These are phyloP conservation scores for Creontiades dilutus DNA, from an alignment of 2,888 invertebrate species.

Conservation along the genomic window DNA sequence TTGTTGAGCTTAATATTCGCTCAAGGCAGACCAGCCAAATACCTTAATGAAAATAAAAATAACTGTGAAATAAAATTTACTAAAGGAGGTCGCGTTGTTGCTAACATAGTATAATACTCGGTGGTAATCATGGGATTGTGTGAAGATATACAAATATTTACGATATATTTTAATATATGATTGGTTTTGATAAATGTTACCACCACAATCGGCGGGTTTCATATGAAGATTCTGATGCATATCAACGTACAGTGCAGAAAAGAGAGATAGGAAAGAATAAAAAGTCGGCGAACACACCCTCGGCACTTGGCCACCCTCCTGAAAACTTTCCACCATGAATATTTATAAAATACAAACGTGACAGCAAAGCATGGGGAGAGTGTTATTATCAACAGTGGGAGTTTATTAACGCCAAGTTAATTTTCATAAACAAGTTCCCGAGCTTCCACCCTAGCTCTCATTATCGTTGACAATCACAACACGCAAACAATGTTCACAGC, in stretches of 20 bases:
- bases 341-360: slow-evolving; percentile 29
- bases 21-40: too few relatives aligned
- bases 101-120: too few relatives aligned
- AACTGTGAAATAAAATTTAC: too few relatives aligned
- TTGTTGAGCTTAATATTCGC: too few relatives aligned
- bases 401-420: slow-evolving; percentile 33
- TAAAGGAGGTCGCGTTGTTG: too few relatives aligned
- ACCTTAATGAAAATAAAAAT: too few relatives aligned
- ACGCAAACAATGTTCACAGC: slow-evolving; percentile 32
- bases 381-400: slow-evolving; percentile 19
- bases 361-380: background rate
- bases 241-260: background rate
- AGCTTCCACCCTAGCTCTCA: slow-evolving; percentile 35
- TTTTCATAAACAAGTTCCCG: slow-evolving; percentile 48
- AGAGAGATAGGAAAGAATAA: background rate
- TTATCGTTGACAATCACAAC: slow-evolving; percentile 47
- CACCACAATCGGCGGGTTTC: background rate
- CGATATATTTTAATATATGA: too few relatives aligned
- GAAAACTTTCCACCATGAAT: slow-evolving; percentile 30
- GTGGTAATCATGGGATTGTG: too few relatives aligned
- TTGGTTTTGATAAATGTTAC: too few relatives aligned
- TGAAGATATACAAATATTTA: too few relatives aligned
- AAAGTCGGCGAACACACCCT: background rate
- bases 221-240: background rate
- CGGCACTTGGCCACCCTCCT: background rate